Percentiles rank a stretch among this genome's conserved stretches.
Evolutionary conservation across 23 tunicate genomes (phyloP).

Genomic region (Oikopleura dioica): DNA sequence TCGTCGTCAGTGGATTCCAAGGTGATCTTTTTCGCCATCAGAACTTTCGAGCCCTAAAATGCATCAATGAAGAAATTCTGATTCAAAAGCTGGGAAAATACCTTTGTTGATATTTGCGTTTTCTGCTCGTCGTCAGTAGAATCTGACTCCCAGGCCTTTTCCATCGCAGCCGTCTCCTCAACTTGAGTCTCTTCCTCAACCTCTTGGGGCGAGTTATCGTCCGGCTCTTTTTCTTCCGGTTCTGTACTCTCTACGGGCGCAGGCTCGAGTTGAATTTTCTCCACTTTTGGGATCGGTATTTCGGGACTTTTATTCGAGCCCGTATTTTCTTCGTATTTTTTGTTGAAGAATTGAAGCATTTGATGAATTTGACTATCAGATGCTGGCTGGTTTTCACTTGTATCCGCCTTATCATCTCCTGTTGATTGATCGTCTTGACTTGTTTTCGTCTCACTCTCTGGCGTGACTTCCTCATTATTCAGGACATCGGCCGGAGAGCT

Average conservation of each 20-base stretch:
- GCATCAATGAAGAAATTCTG: no score
- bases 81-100: no score
- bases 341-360: background rate
- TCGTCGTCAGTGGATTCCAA: background rate
- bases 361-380: background rate
- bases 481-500: no score
- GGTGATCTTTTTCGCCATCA: no score
- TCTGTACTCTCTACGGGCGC: background rate
- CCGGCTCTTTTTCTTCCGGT: background rate
- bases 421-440: background rate
- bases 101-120: background rate
- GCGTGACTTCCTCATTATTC: no score
- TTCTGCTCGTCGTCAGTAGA: background rate
- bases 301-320: background rate
- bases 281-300: background rate
- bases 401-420: background rate
- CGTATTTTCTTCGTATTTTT: background rate
- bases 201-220: background rate
- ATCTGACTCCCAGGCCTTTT: background rate
- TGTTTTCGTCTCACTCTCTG: background rate
- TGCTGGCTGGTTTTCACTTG: background rate
- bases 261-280: background rate
- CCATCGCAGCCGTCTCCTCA: background rate
- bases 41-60: no score
- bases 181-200: background rate